Percentiles rank a stretch among this genome's conserved stretches.
Conservation (phyloP, 2,113 vertebrate species). For the Zapornia atra region DNA sequence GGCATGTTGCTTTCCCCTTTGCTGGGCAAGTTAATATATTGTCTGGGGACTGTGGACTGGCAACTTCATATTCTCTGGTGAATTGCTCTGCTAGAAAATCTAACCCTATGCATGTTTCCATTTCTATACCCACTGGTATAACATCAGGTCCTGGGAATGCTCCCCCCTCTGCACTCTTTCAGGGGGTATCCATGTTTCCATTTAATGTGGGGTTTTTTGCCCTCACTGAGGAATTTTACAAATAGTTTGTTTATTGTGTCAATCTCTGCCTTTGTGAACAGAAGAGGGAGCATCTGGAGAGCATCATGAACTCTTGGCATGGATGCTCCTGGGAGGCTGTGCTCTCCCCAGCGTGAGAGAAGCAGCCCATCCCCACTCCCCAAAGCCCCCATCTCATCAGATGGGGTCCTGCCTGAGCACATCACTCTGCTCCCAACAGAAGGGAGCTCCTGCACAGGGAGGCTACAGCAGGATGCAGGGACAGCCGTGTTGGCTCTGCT, state of each 20-base stretch:
- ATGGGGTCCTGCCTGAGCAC: constrained; percentile 5
- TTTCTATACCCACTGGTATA: constrained; percentile 47
- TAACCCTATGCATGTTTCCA: constrained; percentile 34
- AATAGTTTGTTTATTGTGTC: constrained; percentile 78
- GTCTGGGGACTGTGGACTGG: background rate
- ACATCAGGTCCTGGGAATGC: constrained; percentile 60
- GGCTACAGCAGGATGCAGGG: background rate
- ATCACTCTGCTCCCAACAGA: background rate
- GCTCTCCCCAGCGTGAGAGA: constrained; percentile 61
- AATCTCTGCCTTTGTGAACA: constrained; percentile 67
- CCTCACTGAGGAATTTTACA: constrained; percentile 72
- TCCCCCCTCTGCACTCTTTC: constrained; percentile 58
- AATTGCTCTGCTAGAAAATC: background rate
- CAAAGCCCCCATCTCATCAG: constrained; percentile 40
- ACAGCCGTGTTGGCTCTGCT: rapidly evolving
- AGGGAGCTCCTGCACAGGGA: background rate
- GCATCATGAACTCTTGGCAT: constrained; percentile 76
- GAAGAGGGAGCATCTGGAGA: constrained; percentile 77
- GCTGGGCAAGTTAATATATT: background rate
- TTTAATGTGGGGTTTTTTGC: constrained; percentile 68
- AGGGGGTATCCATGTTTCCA: constrained; percentile 70
- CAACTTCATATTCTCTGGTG: constrained; percentile 11
- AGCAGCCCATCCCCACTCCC: constrained; percentile 49
- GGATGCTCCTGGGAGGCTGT: constrained; percentile 49
- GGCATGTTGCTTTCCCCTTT: background rate